Percentiles rank a stretch among this genome's conserved stretches.
Evolutionary conservation across 2,888 invertebrate species (phyloP).

Genomic region (Mythimna albipuncta): DNA sequence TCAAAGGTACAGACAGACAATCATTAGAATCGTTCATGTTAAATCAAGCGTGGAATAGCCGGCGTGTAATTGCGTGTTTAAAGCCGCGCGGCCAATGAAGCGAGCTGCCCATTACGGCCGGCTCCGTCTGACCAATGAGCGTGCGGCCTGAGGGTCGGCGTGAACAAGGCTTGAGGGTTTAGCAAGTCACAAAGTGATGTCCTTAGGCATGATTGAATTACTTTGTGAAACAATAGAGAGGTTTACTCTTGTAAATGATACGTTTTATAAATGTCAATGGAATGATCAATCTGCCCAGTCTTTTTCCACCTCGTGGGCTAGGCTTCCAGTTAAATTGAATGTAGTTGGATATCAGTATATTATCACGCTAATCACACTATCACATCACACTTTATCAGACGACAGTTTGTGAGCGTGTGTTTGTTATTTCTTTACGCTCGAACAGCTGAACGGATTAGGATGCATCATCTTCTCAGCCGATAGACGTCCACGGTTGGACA

Average conservation of each 20-base stretch:
- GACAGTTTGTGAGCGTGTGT: no score
- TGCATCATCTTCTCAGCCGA: no score
- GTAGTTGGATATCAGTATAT: no score
- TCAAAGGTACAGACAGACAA: conserved; percentile 15
- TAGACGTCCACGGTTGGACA: no score
- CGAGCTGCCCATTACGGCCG: conserved; percentile 36
- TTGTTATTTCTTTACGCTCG: no score
- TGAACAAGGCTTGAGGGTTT: conserved; percentile 13
- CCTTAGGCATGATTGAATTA: conserved; percentile 40
- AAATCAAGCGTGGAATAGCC: conserved; percentile 44
- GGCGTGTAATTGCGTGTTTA: conserved; percentile 49
- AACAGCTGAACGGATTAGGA: no score
- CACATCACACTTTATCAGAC: no score
- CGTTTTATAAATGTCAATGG: not conserved
- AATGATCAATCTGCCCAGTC: no score
- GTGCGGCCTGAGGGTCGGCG: conserved; percentile 39
- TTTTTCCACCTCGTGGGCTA: no score
- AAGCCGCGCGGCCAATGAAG: conserved; percentile 47
- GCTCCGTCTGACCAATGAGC: conserved; percentile 42
- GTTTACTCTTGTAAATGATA: conserved; percentile 5
- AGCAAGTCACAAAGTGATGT: conserved; percentile 38
- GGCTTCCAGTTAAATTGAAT: no score
- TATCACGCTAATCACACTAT: no score
- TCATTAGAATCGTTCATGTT: conserved; percentile 29
- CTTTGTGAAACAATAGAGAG: conserved; percentile 21